A percentile compares a stretch with the other conserved stretches of the same genome.
phyloP scores from a whole-genome alignment of 2,113 vertebrate species.

The Stigmatopora argus region DNA sequence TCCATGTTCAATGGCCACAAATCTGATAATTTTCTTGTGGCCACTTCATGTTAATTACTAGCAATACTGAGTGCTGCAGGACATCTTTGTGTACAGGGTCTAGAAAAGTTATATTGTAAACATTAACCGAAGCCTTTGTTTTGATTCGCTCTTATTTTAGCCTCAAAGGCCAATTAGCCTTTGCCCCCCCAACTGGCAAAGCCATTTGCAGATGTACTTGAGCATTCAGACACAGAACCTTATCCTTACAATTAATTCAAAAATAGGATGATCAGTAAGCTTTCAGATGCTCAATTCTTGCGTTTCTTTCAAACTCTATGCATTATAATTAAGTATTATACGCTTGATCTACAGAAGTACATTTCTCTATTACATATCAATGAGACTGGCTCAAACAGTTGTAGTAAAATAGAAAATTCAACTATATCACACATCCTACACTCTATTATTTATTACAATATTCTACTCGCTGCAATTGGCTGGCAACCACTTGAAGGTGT shows the following conservation, averaged over 20 bases:
- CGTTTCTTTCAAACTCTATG: constrained; percentile 24
- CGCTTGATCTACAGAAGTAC: constrained; percentile 22
- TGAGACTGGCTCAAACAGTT: constrained; percentile 15
- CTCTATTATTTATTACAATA: background rate
- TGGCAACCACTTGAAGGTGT: too few relatives aligned
- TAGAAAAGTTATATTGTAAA: background rate
- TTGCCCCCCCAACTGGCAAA: constrained; percentile 11
- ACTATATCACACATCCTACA: background rate
- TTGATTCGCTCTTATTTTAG: constrained; percentile 19
- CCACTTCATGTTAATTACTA: background rate
- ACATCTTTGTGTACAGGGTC: background rate
- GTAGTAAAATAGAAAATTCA: constrained; percentile 6
- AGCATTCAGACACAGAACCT: constrained; percentile 3
- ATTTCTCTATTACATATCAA: constrained; percentile 6
- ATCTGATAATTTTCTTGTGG: background rate
- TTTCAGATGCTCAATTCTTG: constrained; percentile 17
- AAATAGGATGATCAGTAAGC: constrained; percentile 28
- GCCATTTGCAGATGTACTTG: background rate
- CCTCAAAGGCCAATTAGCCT: constrained; percentile 24
- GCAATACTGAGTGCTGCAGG: background rate
- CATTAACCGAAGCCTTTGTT: constrained; percentile 15
- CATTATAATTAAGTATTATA: constrained; percentile 43
- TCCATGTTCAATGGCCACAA: background rate
- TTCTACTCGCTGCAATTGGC: background rate
- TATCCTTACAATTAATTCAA: constrained; percentile 12